A percentile compares a stretch with the other conserved stretches of the same genome.
Conservation (phyloP, 2,797 vertebrate genomes). For the Rhyacichthys aspro region DNA sequence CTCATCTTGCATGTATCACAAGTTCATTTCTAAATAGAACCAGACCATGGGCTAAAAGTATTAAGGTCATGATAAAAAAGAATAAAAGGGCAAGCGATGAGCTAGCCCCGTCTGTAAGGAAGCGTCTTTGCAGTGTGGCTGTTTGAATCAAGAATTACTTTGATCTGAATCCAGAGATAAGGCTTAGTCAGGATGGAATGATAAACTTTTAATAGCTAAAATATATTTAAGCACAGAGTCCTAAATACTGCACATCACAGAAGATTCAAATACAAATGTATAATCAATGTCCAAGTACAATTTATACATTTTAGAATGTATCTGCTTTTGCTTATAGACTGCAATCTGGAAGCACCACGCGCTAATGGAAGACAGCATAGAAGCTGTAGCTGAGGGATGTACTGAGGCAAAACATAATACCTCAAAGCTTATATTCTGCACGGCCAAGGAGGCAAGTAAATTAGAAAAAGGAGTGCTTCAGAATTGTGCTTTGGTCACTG, state of each 20-base stretch:
- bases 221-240: not conserved
- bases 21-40: too few species aligned
- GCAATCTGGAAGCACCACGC: constrained; percentile 9
- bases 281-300: too few species aligned
- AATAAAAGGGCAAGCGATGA: too few species aligned
- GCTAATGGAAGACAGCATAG: constrained; percentile 21
- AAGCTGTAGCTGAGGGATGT: constrained; percentile 10
- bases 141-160: not conserved
- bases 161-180: not conserved
- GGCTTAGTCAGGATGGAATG: too few species aligned
- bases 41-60: too few species aligned
- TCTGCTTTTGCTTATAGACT: constrained; percentile 15
- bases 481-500: too few species aligned
- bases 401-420: constrained; percentile 4
- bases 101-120: not conserved
- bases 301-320: not conserved
- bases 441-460: not conserved
- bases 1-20: too few species aligned
- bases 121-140: not conserved
- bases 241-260: not conserved
- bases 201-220: not conserved
- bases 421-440: not conserved
- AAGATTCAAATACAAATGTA: not conserved
- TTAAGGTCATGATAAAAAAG: too few species aligned
- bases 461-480: too few species aligned